A percentile compares a stretch with the other conserved stretches of the same genome.
Evolutionary conservation across 2,797 vertebrate species (phyloP).

Genomic region (Enteromius trimaculatus): DNA sequence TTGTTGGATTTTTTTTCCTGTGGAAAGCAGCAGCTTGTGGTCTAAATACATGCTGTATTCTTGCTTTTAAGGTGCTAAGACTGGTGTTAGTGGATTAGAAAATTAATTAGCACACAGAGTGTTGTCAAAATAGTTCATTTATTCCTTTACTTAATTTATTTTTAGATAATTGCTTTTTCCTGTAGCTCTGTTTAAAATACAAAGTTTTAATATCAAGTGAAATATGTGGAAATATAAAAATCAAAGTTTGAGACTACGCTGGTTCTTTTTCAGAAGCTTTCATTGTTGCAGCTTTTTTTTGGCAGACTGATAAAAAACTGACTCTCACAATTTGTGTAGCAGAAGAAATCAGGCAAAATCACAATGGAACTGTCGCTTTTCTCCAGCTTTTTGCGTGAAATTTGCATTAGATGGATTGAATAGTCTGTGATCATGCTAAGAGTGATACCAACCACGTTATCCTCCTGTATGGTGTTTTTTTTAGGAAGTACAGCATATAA

Average conservation of each 20-base stretch:
- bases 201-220: neutral
- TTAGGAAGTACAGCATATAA: neutral
- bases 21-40: neutral
- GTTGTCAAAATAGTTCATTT: neutral
- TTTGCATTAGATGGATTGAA: neutral
- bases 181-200: neutral
- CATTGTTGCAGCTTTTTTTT: neutral
- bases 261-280: neutral
- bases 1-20: constrained; percentile 5
- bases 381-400: neutral
- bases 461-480: neutral
- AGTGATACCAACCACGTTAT: neutral
- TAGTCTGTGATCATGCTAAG: neutral
- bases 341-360: neutral
- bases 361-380: neutral
- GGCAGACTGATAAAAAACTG: neutral
- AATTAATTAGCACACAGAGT: neutral
- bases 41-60: neutral
- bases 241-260: neutral
- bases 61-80: neutral
- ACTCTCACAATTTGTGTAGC: neutral
- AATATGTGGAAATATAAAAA: neutral
- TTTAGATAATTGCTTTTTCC: neutral
- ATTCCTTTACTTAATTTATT: neutral
- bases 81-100: neutral